These are phyloP conservation scores for Garra rufa DNA, from an alignment of 2,113 vertebrate genomes.

Conservation along the genomic window DNA sequence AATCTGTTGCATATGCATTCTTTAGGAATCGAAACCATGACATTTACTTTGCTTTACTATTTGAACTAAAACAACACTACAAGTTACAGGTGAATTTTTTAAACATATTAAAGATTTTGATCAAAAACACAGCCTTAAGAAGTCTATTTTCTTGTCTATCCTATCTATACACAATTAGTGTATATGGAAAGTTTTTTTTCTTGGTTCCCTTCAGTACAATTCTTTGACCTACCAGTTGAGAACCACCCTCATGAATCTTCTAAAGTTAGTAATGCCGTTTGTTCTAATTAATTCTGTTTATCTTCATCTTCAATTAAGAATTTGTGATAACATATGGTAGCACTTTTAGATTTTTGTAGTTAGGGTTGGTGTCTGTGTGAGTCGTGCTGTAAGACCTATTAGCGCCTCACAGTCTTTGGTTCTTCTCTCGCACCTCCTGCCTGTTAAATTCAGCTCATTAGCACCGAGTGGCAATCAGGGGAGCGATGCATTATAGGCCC, in stretches of 20 bases:
- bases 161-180: neutral
- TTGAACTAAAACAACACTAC: neutral
- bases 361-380: slow-evolving; percentile 35
- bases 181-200: neutral
- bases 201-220: neutral
- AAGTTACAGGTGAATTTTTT: neutral
- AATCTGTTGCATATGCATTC: neutral
- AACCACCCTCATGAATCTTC: neutral
- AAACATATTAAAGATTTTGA: neutral
- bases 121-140: neutral
- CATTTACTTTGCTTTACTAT: neutral
- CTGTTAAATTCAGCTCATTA: slow-evolving; percentile 53
- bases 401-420: slow-evolving; percentile 41
- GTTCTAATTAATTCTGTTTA: neutral
- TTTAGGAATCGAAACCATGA: neutral
- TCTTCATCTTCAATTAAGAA: neutral
- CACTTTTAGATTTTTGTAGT: slow-evolving; percentile 19
- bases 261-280: neutral
- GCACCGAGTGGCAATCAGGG: slow-evolving; percentile 7
- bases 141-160: neutral
- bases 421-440: slow-evolving; percentile 48
- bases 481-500: slow-evolving; percentile 5
- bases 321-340: neutral
- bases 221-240: neutral
- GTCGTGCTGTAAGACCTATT: slow-evolving; percentile 50